Evolutionary conservation across 2,797 vertebrate species (phyloP), one percentile per base, ranked within the genome.

Genomic region (Callimico goeldii): DNA sequence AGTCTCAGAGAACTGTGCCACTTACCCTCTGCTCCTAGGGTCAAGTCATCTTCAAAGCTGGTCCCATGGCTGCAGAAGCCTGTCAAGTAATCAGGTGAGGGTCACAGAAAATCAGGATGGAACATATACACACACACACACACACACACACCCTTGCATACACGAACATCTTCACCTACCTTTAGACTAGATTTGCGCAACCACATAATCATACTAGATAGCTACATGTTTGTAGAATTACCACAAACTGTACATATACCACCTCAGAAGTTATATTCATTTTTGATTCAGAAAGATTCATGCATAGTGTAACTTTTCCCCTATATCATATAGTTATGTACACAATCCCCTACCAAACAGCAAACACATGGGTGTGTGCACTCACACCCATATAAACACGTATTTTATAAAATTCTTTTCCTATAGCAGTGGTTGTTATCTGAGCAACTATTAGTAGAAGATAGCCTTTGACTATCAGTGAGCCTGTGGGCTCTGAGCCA

Each of bases 11-110:
- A 61, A 17, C 20, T 81, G 28, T 41, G 10, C 6, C 14, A 41
- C 97, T 98, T 98, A 99, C 99, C 99, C 98, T 99, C 99, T 57
- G 99, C 99, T 98, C 99, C 99, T 43, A 99, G 98, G 90, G 97
- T 99, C 96, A 99, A 98, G 76, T 99, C 99, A 98, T 99, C 99
- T 72, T 99, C 99, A 94, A 99, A 98, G 97, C 99, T 99, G 97
- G 98, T 96, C 89, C 98, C 73, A 55, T 82, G 98, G 98, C 99
- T 98, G 48, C 95, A 97, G 30, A 97, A 97, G 36, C 98, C 99
- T 99, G 97, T 43, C 94, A 96, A 87, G 88, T 30, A 89, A 95
- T 55, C 41, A 81, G 30, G 26, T 39, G 39, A 91, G 72, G 46
- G 7, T 84, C 36, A 87, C 13, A 73, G 67, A 76, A 90, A 97